Percentiles rank a stretch among this genome's conserved stretches.
Evolutionary conservation across 1,140 invertebrate genomes (phyloP).

Genomic region (Hestina assimilis): DNA sequence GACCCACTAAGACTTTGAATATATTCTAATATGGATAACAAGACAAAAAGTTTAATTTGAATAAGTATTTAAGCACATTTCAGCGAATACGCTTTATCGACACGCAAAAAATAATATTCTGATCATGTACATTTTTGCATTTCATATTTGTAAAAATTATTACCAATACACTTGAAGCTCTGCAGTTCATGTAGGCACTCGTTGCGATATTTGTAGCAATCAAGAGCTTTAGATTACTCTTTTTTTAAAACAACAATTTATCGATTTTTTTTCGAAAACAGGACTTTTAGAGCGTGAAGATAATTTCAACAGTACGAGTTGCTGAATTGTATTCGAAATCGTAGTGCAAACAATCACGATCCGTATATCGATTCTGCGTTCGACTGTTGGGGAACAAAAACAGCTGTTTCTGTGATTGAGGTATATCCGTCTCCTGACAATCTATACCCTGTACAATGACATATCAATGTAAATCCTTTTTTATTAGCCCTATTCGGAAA

Average conservation of each 20-base stretch:
- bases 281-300: neutral
- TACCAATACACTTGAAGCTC: too few species aligned
- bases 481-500: too few species aligned
- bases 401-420: conserved; percentile 9
- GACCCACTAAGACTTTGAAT: too few species aligned
- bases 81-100: too few species aligned
- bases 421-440: neutral
- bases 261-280: neutral
- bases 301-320: neutral
- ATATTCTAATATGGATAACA: too few species aligned
- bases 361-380: conserved; percentile 10
- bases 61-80: too few species aligned
- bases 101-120: too few species aligned
- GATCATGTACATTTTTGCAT: too few species aligned
- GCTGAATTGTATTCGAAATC: conserved; percentile 3
- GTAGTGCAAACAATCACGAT: conserved; percentile 15
- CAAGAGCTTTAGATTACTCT: neutral
- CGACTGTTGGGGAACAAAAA: conserved; percentile 14
- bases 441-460: neutral
- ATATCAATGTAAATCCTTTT: neutral
- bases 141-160: too few species aligned
- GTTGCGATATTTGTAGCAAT: neutral
- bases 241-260: too few species aligned
- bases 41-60: too few species aligned
- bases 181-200: too few species aligned